A percentile compares a stretch with the other conserved stretches of the same genome.
Evolutionary conservation across 2,113 vertebrate species (phyloP).

Genomic region (Brachirus orientalis): DNA sequence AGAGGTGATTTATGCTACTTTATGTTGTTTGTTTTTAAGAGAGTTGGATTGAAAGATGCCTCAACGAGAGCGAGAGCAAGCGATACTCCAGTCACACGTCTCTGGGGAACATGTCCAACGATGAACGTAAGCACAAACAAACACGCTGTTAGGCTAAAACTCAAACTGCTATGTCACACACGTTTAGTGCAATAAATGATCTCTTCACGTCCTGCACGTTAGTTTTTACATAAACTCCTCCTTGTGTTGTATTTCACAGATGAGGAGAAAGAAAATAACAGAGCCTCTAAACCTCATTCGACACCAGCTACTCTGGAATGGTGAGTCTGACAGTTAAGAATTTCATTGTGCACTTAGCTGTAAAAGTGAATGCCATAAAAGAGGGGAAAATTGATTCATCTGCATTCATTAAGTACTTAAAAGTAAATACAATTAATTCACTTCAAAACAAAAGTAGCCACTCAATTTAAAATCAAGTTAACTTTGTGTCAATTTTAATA

Average conservation of each 20-base stretch:
- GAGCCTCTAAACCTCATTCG: conserved; percentile 97
- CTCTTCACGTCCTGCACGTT: neutral
- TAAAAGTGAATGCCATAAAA: neutral
- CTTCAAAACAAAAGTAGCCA: too few species aligned
- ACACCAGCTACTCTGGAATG: conserved; percentile 98
- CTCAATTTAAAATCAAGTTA: too few species aligned
- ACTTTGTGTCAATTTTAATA: too few species aligned
- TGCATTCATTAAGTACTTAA: too few species aligned
- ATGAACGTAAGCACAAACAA: conserved; percentile 92
- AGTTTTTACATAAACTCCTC: neutral
- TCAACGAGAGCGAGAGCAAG: conserved; percentile 98
- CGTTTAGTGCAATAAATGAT: neutral
- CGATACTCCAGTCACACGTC: conserved; percentile 96
- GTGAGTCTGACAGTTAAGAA: conserved; percentile 80
- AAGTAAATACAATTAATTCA: too few species aligned
- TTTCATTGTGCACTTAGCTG: neutral
- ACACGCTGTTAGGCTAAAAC: neutral
- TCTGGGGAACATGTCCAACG: conserved; percentile 96
- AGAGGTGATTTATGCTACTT: conserved; percentile 13
- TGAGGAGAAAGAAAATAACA: conserved; percentile 98
- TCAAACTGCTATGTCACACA: neutral
- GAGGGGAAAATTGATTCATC: too few species aligned
- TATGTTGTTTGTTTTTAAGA: conserved; percentile 86
- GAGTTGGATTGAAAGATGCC: conserved; percentile 99
- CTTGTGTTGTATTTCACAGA: conserved; percentile 79